Evolutionary conservation across 2,888 invertebrate genomes (phyloP).

Genomic region (Drosophila gaucha): DNA sequence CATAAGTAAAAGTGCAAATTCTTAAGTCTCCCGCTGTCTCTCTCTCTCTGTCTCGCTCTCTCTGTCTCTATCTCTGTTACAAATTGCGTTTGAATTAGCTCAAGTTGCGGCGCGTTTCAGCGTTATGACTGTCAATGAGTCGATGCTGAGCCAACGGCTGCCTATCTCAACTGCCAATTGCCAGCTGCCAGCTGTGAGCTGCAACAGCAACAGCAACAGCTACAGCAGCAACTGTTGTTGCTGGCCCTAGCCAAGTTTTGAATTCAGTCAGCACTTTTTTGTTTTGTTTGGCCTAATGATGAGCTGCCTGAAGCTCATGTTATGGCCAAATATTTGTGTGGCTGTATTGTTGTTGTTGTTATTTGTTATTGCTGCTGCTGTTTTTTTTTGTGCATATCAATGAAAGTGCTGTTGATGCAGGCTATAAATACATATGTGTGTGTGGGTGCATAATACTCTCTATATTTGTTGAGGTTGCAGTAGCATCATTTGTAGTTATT

Average conservation of each 20-base stretch:
- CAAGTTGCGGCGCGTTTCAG: constrained; percentile 71
- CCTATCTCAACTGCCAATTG: constrained; percentile 62
- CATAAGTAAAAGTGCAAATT: constrained; percentile 76
- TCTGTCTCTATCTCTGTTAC: constrained; percentile 16
- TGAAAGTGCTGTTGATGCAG: constrained; percentile 43
- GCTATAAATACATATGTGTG: neutral
- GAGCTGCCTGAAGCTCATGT: constrained; percentile 52
- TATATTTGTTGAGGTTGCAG: neutral
- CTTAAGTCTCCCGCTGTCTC: constrained; percentile 38
- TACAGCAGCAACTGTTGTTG: constrained; percentile 6
- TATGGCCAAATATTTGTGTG: constrained; percentile 28
- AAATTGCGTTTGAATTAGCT: constrained; percentile 75
- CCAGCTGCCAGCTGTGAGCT: no score
- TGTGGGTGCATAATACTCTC: neutral
- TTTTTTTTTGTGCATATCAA: constrained; percentile 27
- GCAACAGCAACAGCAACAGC: no score
- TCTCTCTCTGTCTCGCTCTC: neutral
- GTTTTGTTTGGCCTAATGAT: constrained; percentile 63
- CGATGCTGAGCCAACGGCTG: constrained; percentile 40
- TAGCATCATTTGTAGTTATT: neutral
- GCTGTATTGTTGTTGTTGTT: constrained; percentile 3
- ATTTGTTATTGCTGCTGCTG: constrained; percentile 8
- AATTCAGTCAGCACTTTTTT: constrained; percentile 67
- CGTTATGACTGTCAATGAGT: constrained; percentile 79
- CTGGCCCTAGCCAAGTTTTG: constrained; percentile 35